Conservation (phyloP, 2,888 invertebrate genomes). For the Oxytorus armatus region DNA sequence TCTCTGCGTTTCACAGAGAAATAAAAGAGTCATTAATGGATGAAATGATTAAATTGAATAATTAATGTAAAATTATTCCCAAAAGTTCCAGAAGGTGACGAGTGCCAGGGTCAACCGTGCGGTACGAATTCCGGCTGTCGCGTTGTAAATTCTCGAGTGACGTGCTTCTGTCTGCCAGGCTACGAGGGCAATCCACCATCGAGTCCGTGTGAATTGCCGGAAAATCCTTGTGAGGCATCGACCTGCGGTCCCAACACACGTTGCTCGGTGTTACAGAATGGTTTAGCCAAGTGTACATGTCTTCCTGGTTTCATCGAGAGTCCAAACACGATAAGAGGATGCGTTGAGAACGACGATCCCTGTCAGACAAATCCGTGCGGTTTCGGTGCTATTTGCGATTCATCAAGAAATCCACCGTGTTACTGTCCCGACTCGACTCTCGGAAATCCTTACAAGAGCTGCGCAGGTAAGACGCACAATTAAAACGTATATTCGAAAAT, state of each 20-base stretch:
- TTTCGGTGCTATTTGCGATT: conserved; percentile 91
- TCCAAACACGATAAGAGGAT: conserved; percentile 94
- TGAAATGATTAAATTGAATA: too few relatives aligned
- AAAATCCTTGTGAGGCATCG: conserved; percentile 93
- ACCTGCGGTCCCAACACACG: conserved; percentile 96
- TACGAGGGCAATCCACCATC: conserved; percentile 94
- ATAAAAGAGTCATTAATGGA: too few relatives aligned
- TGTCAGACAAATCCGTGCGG: conserved; percentile 95
- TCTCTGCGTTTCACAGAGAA: too few relatives aligned
- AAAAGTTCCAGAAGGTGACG: conserved; percentile 94
- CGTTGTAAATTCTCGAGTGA: conserved; percentile 90
- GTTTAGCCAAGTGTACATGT: conserved; percentile 95
- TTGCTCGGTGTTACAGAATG: conserved; percentile 91
- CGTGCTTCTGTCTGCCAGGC: conserved; percentile 95
- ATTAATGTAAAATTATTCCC: not conserved
- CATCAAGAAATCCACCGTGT: conserved; percentile 91
- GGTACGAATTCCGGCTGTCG: conserved; percentile 94
- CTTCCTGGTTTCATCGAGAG: conserved; percentile 93
- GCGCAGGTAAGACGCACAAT: conserved; percentile 85
- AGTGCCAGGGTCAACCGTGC: conserved; percentile 93
- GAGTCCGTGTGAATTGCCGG: conserved; percentile 89
- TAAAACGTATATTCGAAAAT: not conserved
- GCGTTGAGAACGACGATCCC: conserved; percentile 91
- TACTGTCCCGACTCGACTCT: conserved; percentile 93
- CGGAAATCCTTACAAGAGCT: conserved; percentile 93